Evolutionary conservation across 2,113 vertebrate genomes (phyloP).

Genomic region (Litocranius walleri): DNA sequence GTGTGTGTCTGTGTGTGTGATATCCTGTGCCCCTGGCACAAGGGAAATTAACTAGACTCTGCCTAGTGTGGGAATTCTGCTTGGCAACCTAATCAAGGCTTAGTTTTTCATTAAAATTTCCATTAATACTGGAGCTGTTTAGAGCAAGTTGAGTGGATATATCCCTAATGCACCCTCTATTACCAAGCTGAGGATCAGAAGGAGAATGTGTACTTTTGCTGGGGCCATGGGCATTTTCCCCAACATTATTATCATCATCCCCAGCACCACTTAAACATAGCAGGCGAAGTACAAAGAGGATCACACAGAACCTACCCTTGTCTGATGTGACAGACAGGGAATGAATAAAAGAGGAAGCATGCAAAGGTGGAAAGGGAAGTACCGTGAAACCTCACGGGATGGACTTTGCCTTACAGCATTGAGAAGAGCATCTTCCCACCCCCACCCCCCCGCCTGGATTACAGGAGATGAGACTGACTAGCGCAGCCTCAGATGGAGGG

Average conservation of each 20-base stretch:
- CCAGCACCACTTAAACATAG: not conserved
- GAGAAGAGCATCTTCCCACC: not conserved
- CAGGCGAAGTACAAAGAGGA: not conserved
- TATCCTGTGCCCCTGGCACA: not conserved
- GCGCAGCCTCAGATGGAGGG: not conserved
- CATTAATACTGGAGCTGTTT: conserved; percentile 81
- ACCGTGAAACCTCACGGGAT: accelerated
- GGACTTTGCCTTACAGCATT: not conserved
- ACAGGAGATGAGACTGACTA: not conserved
- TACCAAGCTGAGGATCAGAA: not conserved
- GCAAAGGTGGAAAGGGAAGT: not conserved
- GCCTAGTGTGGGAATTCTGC: conserved; percentile 44
- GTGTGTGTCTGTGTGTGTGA: not conserved
- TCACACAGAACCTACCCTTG: not conserved
- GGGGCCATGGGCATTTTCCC: not conserved
- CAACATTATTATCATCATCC: not conserved
- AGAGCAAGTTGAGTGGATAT: conserved; percentile 55
- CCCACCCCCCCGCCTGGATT: not conserved
- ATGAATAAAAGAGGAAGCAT: not conserved
- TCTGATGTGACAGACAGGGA: not conserved
- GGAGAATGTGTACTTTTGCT: not conserved
- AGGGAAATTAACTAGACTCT: conserved; percentile 58
- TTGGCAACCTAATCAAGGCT: conserved; percentile 55
- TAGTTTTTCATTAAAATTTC: conserved; percentile 80
- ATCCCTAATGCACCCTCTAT: not conserved